Conservation (phyloP, 2,113 vertebrate species). For the Zapornia atra region DNA sequence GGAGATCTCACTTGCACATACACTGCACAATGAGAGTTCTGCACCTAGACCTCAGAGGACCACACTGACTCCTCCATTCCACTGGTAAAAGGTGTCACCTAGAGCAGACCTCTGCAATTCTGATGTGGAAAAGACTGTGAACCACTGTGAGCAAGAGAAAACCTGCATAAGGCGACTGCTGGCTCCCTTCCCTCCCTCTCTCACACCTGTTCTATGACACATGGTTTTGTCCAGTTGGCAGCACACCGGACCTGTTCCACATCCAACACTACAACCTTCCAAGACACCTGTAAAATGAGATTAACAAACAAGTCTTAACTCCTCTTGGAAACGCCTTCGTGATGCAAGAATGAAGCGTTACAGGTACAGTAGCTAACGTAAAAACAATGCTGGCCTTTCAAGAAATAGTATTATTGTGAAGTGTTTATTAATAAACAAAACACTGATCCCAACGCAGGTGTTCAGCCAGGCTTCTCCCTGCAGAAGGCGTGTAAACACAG, state of each 20-base stretch:
- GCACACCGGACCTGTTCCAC: background rate
- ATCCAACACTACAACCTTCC: background rate
- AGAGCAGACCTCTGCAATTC: background rate
- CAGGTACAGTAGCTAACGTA: background rate
- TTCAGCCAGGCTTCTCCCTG: background rate
- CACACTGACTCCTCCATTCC: background rate
- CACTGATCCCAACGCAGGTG: background rate
- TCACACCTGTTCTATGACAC: background rate
- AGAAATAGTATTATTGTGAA: background rate
- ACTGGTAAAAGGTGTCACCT: background rate
- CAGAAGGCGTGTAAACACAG: background rate
- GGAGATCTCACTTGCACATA: background rate
- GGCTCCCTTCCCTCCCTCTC: background rate
- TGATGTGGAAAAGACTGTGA: background rate
- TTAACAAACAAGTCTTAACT: background rate
- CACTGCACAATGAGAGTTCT: background rate
- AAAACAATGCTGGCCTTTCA: background rate
- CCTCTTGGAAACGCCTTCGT: background rate
- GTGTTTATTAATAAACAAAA: constrained; percentile 1
- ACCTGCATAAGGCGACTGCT: background rate
- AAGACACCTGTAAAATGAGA: background rate
- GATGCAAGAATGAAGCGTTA: background rate
- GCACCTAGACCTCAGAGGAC: background rate
- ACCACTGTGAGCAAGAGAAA: background rate
- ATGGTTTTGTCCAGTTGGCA: background rate